Evolutionary conservation across 1,140 invertebrate genomes (phyloP), one percentile per base, ranked within the genome.

Genomic region (Elymnias hypermnestra): DNA sequence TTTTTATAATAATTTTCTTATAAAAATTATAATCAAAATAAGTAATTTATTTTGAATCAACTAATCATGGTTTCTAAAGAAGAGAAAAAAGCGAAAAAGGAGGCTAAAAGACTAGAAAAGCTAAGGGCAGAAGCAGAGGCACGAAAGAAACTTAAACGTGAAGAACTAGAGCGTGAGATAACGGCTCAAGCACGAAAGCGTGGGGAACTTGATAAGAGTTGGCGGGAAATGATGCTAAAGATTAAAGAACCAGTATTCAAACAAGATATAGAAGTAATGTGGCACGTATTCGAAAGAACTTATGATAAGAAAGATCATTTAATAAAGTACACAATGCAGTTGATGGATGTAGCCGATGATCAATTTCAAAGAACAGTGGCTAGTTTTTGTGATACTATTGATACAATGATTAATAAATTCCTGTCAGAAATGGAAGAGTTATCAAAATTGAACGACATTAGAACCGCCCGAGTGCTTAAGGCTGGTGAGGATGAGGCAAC

Each of bases 351-450:
- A 10, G 78, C 78, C 10, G 76, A 85, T 47, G 73, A 83, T 22
- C 82, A 85, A 25, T 83, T 78, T 35, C 75, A 79, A 63, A 61
- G 77, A 8, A 83, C 77, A 0, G 61, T 85, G 8, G 60, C 82
- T 0, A 82, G 73, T 47, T 83, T 82, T 46, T 83, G 82, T 36
- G 69, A 74, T 15, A 77, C 72, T 3, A 69, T 83, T 21, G 82
- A 83, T 31, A 74, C 63, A 3, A 82, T 82, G 70, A 81, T 81
- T 19, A 71, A 68, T 45, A 85, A 83, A 41, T 85, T 85, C 55
- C 51, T 81, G 7, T n/a, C 19, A 5, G 77, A 82, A 23, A 59
- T 85, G 29, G 78, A 83, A 22, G 51, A 51, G 5, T 19, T 85
- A 23, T 69, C 70, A 3, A 67, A 69, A 45, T 47, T 67, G 8